Evolutionary conservation across 2,888 invertebrate genomes (phyloP).

Genomic region (Drosophila pseudotalamancana): DNA sequence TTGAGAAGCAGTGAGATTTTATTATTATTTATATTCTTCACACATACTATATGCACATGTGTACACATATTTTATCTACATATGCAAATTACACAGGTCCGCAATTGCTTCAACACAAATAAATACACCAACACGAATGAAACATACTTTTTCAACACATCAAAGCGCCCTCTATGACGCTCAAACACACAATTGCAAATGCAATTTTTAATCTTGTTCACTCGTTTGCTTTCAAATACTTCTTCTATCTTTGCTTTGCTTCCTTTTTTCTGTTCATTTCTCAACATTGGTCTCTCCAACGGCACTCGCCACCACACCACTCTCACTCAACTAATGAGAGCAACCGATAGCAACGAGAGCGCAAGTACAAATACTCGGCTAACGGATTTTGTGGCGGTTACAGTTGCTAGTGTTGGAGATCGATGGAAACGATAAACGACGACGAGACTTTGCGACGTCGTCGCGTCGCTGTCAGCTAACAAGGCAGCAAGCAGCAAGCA

Average conservation of each 20-base stretch:
- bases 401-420: constrained; percentile 72
- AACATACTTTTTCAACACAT: constrained; percentile 27
- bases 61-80: constrained; percentile 7
- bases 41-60: constrained; percentile 2
- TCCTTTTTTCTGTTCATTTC: constrained; percentile 43
- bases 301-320: constrained; percentile 28
- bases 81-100: constrained; percentile 46
- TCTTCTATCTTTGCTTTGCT: constrained; percentile 38
- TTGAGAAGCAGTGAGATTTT: constrained; percentile 25
- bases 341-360: constrained; percentile 58
- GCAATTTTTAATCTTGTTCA: constrained; percentile 43
- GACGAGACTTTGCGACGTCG: constrained; percentile 58
- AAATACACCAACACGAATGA: constrained; percentile 3
- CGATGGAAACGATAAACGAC: constrained; percentile 78
- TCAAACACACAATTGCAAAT: constrained; percentile 48
- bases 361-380: constrained; percentile 56
- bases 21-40: constrained; percentile 23
- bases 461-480: constrained; percentile 66
- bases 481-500: constrained; percentile 19
- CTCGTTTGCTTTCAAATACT: constrained; percentile 44
- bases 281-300: constrained; percentile 58
- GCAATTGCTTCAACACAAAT: constrained; percentile 13
- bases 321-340: constrained; percentile 23
- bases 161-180: constrained; percentile 47
- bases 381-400: constrained; percentile 62